Conservation (phyloP, 2,113 vertebrate genomes). For the Noturus placidus region DNA sequence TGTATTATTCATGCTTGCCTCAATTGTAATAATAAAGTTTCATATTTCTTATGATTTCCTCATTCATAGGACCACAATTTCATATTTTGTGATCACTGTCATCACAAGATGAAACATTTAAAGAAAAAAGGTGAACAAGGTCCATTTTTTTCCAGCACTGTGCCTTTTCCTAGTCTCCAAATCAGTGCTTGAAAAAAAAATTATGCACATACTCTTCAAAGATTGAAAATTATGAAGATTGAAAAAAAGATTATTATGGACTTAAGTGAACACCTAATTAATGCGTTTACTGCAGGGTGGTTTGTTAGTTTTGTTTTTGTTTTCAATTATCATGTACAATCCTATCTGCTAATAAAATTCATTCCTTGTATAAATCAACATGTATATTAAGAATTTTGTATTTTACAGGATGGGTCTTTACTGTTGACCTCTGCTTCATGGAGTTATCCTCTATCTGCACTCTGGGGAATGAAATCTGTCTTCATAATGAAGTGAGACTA, state of each 20-base stretch:
- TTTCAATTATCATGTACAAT: not conserved
- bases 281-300: not conserved
- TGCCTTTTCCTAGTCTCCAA: not conserved
- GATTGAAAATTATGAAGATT: too few relatives aligned
- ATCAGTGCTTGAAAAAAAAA: not conserved
- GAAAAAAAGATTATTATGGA: not conserved
- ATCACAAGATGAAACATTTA: not conserved
- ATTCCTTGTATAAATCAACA: not conserved
- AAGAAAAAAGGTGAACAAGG: not conserved
- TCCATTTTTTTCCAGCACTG: not conserved
- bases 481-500: slow-evolving; percentile 98
- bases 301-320: not conserved
- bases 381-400: slow-evolving; percentile 7
- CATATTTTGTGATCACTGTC: not conserved
- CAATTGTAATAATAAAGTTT: not conserved
- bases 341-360: not conserved
- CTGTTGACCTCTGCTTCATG: slow-evolving; percentile 94
- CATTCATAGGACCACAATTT: not conserved
- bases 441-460: slow-evolving; percentile 94
- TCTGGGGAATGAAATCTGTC: slow-evolving; percentile 99
- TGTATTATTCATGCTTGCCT: not conserved
- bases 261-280: not conserved
- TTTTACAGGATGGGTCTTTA: slow-evolving; percentile 87
- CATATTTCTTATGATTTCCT: not conserved
- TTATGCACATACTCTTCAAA: not conserved